Percentiles rank a stretch among this genome's conserved stretches.
These are phyloP conservation scores for Pogonus chalceus DNA, from an alignment of 1,140 invertebrate species.

Conservation along the genomic window DNA sequence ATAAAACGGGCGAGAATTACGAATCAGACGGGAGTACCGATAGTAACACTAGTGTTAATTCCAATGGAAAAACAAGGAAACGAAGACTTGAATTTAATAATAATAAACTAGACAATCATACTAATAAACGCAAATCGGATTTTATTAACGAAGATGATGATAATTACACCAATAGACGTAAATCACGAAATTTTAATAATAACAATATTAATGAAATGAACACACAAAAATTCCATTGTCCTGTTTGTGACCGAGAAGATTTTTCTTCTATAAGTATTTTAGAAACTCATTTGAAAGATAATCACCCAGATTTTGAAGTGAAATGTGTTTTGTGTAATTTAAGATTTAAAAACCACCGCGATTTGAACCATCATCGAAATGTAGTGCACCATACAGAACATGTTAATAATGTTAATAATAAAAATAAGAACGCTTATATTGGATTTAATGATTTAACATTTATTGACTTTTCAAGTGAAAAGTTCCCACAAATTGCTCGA, in stretches of 20 bases:
- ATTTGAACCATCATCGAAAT: conserved; percentile 52
- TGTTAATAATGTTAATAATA: neutral
- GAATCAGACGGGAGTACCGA: conserved; percentile 36
- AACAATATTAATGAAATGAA: conserved; percentile 19
- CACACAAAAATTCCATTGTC: conserved; percentile 36
- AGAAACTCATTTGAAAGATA: conserved; percentile 58
- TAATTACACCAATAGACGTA: neutral
- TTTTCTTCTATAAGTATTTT: conserved; percentile 48
- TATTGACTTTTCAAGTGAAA: conserved; percentile 65
- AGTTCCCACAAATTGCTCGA: conserved; percentile 67
- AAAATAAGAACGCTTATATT: conserved; percentile 33
- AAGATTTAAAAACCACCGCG: conserved; percentile 57
- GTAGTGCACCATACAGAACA: conserved; percentile 21
- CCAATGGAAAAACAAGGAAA: conserved; percentile 20
- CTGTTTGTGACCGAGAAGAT: conserved; percentile 48
- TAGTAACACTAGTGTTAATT: conserved; percentile 26
- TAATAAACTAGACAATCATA: conserved; percentile 27
- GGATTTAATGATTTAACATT: conserved; percentile 69
- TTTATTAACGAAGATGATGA: conserved; percentile 15
- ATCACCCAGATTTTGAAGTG: conserved; percentile 56
- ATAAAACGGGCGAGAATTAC: conserved; percentile 32
- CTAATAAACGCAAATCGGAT: conserved; percentile 27
- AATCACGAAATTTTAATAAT: neutral
- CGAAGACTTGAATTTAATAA: conserved; percentile 35
- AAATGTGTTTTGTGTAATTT: conserved; percentile 60